Conservation (phyloP, 92 coral and sea anemone species). For the Heteractis magnifica region DNA sequence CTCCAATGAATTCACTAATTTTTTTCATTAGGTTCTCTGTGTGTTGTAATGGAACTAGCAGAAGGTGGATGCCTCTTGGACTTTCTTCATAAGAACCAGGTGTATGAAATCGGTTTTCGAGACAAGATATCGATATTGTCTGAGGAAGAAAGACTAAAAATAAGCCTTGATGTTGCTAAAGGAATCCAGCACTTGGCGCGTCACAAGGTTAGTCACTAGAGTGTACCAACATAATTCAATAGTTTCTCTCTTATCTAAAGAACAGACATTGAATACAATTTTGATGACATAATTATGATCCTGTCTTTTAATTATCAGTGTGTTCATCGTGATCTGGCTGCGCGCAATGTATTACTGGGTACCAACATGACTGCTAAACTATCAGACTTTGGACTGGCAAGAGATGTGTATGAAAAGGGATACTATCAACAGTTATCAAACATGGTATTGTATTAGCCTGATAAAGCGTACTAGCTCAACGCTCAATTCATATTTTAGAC, state of each 20-base stretch:
- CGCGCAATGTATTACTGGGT: conserved; percentile 41
- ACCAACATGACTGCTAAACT: conserved; percentile 38
- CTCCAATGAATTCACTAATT: neutral
- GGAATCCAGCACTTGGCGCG: conserved; percentile 14
- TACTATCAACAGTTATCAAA: neutral
- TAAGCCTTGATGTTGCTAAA: conserved; percentile 14
- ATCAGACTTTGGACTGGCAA: conserved; percentile 49
- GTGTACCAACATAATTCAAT: neutral
- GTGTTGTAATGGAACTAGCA: conserved; percentile 20
- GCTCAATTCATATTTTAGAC: too few relatives aligned
- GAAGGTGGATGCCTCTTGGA: conserved; percentile 19
- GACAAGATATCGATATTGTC: neutral
- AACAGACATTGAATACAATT: too few relatives aligned
- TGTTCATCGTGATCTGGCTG: conserved; percentile 50
- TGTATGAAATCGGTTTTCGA: neutral
- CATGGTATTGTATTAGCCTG: neutral
- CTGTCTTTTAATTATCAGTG: conserved; percentile 16
- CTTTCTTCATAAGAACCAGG: conserved; percentile 11
- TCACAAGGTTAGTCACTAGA: neutral
- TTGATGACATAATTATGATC: neutral
- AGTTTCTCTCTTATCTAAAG: neutral
- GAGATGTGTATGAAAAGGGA: conserved; percentile 43
- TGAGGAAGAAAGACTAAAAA: neutral
- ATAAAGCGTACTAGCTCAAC: too few relatives aligned
- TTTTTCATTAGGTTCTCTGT: conserved; percentile 7